Percentiles rank a stretch among this genome's conserved stretches.
These are phyloP conservation scores for Psilopsiagon aymara DNA, from an alignment of 2,113 vertebrate genomes.

Conservation along the genomic window DNA sequence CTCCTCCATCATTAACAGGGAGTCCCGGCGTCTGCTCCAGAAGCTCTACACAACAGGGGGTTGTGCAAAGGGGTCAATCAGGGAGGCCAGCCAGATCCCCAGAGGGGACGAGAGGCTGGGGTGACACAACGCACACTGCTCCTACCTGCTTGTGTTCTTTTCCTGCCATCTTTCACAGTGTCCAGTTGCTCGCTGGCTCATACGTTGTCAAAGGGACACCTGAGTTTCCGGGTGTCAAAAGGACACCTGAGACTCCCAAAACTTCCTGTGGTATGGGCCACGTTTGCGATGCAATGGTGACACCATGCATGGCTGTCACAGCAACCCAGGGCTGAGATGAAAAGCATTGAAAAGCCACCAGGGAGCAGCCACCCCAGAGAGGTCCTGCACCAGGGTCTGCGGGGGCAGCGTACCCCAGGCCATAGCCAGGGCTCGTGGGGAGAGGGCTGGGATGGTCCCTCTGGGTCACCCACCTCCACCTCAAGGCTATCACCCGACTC, in stretches of 20 bases:
- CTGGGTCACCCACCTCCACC: not conserved
- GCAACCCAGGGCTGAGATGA: not conserved
- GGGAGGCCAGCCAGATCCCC: not conserved
- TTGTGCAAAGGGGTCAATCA: no score
- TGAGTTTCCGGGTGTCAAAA: no score
- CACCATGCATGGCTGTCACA: not conserved
- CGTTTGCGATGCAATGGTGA: not conserved
- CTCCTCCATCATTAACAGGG: not conserved
- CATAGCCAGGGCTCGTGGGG: not conserved
- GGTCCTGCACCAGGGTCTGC: not conserved
- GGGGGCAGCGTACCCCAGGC: no score
- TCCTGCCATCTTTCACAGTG: not conserved
- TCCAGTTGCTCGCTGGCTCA: not conserved
- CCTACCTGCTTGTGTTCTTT: not conserved
- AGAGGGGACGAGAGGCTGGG: not conserved
- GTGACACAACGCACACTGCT: no score
- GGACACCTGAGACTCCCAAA: accelerated
- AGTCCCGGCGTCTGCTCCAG: not conserved
- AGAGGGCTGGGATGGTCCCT: not conserved
- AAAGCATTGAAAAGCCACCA: not conserved
- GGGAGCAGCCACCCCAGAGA: not conserved
- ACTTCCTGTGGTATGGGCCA: accelerated
- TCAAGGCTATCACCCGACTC: not conserved
- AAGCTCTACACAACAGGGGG: not conserved
- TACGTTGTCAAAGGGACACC: not conserved